Conservation (phyloP, 2,113 vertebrate genomes). For the Casuarius casuarius region DNA sequence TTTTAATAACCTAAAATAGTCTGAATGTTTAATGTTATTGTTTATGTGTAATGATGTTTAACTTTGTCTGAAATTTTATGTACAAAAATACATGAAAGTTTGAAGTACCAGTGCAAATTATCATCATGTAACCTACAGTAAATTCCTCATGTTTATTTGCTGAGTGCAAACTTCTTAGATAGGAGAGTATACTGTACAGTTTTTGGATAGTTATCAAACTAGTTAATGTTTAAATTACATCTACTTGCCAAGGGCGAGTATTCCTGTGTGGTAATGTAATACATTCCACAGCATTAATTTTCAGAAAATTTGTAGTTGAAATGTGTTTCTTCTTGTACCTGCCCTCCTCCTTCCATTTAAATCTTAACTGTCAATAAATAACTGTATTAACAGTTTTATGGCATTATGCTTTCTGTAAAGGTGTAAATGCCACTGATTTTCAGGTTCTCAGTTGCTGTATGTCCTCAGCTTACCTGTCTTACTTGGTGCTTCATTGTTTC, state of each 20-base stretch:
- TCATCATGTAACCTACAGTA: not conserved
- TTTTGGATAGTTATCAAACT: not conserved
- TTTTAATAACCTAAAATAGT: not conserved
- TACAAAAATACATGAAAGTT: not conserved
- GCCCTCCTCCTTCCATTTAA: not conserved
- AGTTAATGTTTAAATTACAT: not conserved
- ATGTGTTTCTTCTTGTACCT: not conserved
- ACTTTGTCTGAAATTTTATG: not conserved
- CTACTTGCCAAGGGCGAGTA: not conserved
- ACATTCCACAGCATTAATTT: not conserved
- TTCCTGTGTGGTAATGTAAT: not conserved
- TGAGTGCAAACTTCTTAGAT: not conserved
- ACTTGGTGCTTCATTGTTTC: not conserved
- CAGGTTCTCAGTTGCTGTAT: not conserved
- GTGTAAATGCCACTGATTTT: not conserved
- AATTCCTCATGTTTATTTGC: not conserved
- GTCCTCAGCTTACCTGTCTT: not conserved
- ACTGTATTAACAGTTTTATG: not conserved
- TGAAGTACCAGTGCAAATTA: not conserved
- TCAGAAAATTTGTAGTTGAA: not conserved
- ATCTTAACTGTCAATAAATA: not conserved
- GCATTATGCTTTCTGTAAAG: not conserved
- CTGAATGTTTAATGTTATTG: not conserved
- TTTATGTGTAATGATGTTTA: not conserved
- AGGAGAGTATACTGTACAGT: not conserved